phyloP scores from a whole-genome alignment of 2,797 vertebrate genomes.

The Phylloscopus collybita region DNA sequence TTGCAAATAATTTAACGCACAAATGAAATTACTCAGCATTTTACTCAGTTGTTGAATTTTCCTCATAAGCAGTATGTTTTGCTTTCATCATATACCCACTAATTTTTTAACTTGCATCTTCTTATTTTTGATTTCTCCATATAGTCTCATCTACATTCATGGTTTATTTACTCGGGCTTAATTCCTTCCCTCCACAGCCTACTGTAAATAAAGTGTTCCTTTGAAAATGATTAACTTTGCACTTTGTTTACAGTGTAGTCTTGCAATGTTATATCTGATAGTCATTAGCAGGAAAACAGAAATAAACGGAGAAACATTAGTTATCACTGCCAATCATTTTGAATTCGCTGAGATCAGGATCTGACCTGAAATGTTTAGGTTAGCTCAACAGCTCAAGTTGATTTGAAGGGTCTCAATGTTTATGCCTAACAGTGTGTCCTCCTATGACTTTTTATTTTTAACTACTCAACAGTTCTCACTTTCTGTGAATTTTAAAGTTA shows the following conservation, averaged over 20 bases:
- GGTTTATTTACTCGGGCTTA: conserved; percentile 58
- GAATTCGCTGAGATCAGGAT: conserved; percentile 12
- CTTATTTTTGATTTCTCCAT: conserved; percentile 23
- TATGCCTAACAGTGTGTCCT: conserved; percentile 39
- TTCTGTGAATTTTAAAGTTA: conserved; percentile 68
- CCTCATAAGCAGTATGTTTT: not conserved
- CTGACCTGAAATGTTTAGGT: conserved; percentile 47
- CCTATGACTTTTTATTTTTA: conserved; percentile 61
- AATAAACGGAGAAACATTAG: conserved; percentile 46
- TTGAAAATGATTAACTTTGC: conserved; percentile 62
- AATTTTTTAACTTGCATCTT: not conserved
- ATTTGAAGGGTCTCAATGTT: conserved; percentile 50
- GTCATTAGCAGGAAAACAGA: conserved; percentile 60
- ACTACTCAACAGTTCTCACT: conserved; percentile 47
- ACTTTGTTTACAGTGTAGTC: conserved; percentile 63
- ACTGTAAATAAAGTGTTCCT: conserved; percentile 52
- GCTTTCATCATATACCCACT: not conserved
- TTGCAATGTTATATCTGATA: conserved; percentile 58
- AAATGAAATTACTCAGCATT: conserved; percentile 70
- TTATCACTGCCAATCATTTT: conserved; percentile 40
- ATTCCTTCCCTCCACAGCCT: not conserved
- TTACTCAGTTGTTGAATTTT: conserved; percentile 26
- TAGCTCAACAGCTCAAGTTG: conserved; percentile 29
- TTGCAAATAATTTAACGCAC: conserved; percentile 55
- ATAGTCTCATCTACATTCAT: conserved; percentile 29